Percentiles rank a stretch among this genome's conserved stretches.
Conservation (phyloP, 2,888 invertebrate genomes). For the Brenthis daphne region DNA sequence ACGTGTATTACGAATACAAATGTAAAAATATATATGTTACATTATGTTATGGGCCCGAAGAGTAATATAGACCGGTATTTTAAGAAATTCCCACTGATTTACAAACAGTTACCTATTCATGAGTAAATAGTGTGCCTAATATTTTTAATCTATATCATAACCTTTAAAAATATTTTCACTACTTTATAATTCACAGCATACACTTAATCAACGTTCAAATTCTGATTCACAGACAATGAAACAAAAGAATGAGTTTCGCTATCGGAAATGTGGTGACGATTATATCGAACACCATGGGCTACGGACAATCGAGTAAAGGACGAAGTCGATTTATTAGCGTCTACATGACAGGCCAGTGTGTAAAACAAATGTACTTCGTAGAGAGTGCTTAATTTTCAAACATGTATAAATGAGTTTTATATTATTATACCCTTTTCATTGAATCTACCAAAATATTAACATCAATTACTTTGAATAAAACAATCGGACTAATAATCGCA, state of each 20-base stretch:
- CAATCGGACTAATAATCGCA: no score
- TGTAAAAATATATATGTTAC: no score
- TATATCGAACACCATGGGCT: conserved; percentile 21
- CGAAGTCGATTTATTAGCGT: conserved; percentile 57
- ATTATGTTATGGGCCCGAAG: no score
- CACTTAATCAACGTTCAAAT: conserved; percentile 13
- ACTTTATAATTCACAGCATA: neutral
- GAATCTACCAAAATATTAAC: no score
- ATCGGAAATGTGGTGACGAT: conserved; percentile 24
- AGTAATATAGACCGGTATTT: no score
- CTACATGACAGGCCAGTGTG: conserved; percentile 46
- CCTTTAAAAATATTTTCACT: neutral
- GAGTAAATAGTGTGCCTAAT: neutral
- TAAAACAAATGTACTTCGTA: neutral
- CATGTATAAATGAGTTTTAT: no score
- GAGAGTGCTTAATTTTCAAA: no score
- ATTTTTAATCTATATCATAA: no score
- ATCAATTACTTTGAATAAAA: no score
- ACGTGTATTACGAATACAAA: no score
- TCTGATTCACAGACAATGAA: conserved; percentile 29
- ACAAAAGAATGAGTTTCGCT: conserved; percentile 28
- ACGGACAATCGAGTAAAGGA: conserved; percentile 19
- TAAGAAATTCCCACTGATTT: no score
- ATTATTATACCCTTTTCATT: no score
- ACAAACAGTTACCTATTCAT: neutral